These are phyloP conservation scores for Philhelius pedissequus DNA, from an alignment of 2,888 invertebrate genomes.

Conservation along the genomic window DNA sequence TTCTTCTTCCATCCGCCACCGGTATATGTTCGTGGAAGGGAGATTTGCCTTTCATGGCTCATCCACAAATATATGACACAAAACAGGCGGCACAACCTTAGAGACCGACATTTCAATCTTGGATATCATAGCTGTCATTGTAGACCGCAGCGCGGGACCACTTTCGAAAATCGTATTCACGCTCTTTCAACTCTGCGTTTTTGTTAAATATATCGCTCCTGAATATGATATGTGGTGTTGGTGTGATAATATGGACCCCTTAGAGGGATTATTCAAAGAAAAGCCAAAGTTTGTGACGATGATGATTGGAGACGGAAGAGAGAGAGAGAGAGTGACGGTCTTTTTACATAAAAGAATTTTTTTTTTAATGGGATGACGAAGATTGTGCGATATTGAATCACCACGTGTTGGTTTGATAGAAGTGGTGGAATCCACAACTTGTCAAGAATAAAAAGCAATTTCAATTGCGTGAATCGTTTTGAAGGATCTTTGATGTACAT, in stretches of 20 bases:
- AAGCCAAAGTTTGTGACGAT: not conserved
- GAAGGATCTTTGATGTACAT: not conserved
- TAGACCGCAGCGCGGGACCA: slow-evolving; percentile 9
- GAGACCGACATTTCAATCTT: slow-evolving; percentile 14
- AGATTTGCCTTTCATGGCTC: not conserved
- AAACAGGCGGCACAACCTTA: not conserved
- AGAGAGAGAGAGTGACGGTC: not conserved
- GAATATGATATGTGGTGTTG: slow-evolving; percentile 3
- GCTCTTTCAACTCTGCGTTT: not conserved
- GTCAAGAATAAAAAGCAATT: slow-evolving; percentile 13
- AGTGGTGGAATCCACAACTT: not conserved
- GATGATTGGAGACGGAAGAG: not conserved
- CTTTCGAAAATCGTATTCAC: slow-evolving; percentile 3
- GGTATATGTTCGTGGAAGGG: too few relatives aligned
- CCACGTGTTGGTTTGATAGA: not conserved
- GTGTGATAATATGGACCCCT: not conserved
- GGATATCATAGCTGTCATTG: slow-evolving; percentile 6
- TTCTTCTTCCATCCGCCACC: not conserved
- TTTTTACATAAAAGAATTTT: not conserved
- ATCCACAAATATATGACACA: slow-evolving; percentile 1
- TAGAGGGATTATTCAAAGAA: not conserved
- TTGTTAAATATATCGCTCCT: too few relatives aligned
- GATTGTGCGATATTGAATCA: slow-evolving; percentile 12
- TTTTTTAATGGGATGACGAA: not conserved
- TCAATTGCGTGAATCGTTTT: slow-evolving; percentile 22